Conservation (phyloP, 2,113 vertebrate species). For the Apodemus speciosus region DNA sequence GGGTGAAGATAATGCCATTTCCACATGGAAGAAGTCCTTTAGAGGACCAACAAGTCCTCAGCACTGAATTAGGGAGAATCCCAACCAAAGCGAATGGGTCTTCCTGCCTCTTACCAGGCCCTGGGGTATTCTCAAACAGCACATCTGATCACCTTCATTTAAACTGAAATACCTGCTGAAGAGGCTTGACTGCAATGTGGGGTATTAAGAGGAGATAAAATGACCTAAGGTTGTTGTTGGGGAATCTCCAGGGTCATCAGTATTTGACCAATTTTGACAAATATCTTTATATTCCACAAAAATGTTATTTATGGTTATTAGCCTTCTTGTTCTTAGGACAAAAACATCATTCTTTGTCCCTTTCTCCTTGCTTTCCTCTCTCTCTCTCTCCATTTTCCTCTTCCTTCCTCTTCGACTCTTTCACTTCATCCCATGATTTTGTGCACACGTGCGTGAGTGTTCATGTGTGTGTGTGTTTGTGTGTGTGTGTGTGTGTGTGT, state of each 20-base stretch:
- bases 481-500: background rate
- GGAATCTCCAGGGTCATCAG: background rate
- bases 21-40: slow-evolving; percentile 63
- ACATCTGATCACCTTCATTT: background rate
- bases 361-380: background rate
- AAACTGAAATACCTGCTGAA: background rate
- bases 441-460: background rate
- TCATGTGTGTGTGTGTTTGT: background rate
- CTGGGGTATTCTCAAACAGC: background rate
- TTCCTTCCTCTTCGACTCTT: background rate
- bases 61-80: background rate
- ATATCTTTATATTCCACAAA: background rate
- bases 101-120: background rate
- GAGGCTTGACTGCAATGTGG: background rate
- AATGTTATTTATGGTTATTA: background rate
- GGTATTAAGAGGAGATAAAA: background rate
- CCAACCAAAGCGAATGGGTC: background rate
- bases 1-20: slow-evolving; percentile 78
- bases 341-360: background rate
- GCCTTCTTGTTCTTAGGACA: background rate
- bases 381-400: background rate
- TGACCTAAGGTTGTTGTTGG: background rate
- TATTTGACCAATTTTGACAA: background rate
- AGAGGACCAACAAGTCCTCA: background rate
- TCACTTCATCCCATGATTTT: background rate